Evolutionary conservation across 2,888 invertebrate genomes (phyloP).

Genomic region (Xestia ashworthii): DNA sequence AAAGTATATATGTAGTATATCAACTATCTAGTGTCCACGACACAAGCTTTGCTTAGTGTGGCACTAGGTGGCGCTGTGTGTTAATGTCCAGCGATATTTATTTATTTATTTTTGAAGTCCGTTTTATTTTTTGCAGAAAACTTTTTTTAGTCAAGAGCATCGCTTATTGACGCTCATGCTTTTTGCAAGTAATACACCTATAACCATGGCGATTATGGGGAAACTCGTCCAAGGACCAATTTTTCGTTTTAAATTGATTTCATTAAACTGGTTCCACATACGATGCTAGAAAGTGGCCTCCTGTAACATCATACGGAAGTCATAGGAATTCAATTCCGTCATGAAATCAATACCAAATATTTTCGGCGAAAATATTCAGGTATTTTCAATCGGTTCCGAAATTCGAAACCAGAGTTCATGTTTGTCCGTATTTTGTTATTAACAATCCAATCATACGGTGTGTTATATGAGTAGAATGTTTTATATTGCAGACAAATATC

Average conservation of each 20-base stretch:
- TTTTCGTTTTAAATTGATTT: background rate
- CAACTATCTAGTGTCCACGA: too few species aligned
- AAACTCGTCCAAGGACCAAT: background rate
- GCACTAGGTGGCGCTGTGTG: too few species aligned
- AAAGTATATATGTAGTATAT: too few species aligned
- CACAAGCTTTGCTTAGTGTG: too few species aligned
- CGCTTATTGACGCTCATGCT: too few species aligned
- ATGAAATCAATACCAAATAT: constrained; percentile 7
- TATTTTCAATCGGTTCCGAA: constrained; percentile 13
- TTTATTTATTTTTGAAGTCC: too few species aligned
- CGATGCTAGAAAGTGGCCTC: background rate
- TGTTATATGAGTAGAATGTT: background rate
- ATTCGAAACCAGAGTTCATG: constrained; percentile 5
- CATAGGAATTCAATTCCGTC: background rate
- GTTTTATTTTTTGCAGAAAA: too few species aligned
- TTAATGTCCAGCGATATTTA: too few species aligned
- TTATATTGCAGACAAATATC: background rate
- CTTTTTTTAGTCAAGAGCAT: too few species aligned
- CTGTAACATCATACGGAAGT: background rate
- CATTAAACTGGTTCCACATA: background rate
- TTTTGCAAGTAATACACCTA: background rate
- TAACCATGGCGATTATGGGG: background rate
- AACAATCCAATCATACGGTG: background rate
- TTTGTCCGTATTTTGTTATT: background rate
- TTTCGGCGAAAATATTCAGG: background rate